A percentile compares a stretch with the other conserved stretches of the same genome.
Conservation (phyloP, 2,797 vertebrate genomes). For the Staurois parvus region DNA sequence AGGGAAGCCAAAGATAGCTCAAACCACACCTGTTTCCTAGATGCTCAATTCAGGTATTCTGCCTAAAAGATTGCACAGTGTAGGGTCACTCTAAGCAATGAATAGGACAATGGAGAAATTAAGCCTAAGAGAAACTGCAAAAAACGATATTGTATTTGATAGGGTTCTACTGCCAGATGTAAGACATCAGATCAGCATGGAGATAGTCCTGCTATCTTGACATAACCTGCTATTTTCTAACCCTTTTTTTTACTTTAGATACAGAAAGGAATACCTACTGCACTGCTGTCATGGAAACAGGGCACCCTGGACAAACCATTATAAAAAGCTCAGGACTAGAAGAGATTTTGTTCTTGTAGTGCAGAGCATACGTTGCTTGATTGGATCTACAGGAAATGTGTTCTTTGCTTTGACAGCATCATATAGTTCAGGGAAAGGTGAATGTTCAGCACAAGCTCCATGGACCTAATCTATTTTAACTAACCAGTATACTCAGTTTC, state of each 20-base stretch:
- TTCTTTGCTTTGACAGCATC: neutral
- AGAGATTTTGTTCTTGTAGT: constrained; percentile 17
- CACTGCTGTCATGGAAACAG: constrained; percentile 76
- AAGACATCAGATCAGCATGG: constrained; percentile 3
- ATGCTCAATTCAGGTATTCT: too few species aligned
- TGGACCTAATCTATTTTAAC: too few species aligned
- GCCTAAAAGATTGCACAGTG: too few species aligned
- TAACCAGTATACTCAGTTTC: too few species aligned
- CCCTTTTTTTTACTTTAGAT: constrained; percentile 65
- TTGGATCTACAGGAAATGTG: constrained; percentile 1
- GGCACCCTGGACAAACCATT: constrained; percentile 63
- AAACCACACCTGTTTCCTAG: too few species aligned
- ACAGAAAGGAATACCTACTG: constrained; percentile 64
- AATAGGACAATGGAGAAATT: neutral
- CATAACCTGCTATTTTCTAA: constrained; percentile 57
- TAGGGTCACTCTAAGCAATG: neutral
- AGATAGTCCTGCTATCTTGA: neutral
- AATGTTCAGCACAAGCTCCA: neutral
- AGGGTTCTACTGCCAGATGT: constrained; percentile 4
- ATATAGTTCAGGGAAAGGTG: neutral
- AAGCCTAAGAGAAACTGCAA: neutral
- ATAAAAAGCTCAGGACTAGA: constrained; percentile 32
- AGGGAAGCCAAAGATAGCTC: too few species aligned
- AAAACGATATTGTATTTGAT: constrained; percentile 17
- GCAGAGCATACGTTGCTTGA: neutral